These are phyloP conservation scores for Malurus alboscapulatus DNA, from an alignment of 2,113 vertebrate genomes.

Conservation along the genomic window DNA sequence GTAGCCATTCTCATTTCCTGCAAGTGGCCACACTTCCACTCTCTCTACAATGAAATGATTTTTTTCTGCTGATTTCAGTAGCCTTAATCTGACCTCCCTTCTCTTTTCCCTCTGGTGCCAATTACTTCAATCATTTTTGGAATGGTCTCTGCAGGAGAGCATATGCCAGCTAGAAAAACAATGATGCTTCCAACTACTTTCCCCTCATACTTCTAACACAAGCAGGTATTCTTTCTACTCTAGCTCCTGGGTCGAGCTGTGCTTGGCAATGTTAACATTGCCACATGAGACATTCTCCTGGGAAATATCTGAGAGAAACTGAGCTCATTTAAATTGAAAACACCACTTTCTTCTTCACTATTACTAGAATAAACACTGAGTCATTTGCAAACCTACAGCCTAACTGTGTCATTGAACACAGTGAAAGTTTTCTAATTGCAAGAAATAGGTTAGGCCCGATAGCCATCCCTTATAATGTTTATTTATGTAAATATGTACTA, in stretches of 20 bases:
- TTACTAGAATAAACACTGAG: background rate
- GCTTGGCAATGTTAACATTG: background rate
- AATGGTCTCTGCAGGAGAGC: background rate
- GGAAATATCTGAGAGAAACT: background rate
- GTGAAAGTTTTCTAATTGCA: background rate
- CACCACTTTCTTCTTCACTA: background rate
- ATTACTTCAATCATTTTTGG: constrained; percentile 31
- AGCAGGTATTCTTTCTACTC: background rate
- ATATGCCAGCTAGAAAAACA: background rate
- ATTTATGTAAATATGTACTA: background rate
- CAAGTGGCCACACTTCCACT: background rate
- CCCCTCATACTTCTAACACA: background rate
- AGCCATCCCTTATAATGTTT: background rate
- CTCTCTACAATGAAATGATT: background rate
- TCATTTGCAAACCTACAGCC: background rate
- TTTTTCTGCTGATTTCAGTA: background rate
- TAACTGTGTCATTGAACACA: background rate
- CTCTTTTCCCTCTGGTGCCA: constrained; percentile 33
- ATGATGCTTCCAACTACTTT: background rate
- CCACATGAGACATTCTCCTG: background rate
- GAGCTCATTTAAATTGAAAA: background rate
- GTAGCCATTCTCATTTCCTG: background rate
- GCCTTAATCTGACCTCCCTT: background rate
- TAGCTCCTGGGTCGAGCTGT: background rate
- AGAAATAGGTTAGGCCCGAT: background rate